A percentile compares a stretch with the other conserved stretches of the same genome.
These are phyloP conservation scores for Limnodromus scolopaceus DNA, from an alignment of 2,797 vertebrate species.

Conservation along the genomic window DNA sequence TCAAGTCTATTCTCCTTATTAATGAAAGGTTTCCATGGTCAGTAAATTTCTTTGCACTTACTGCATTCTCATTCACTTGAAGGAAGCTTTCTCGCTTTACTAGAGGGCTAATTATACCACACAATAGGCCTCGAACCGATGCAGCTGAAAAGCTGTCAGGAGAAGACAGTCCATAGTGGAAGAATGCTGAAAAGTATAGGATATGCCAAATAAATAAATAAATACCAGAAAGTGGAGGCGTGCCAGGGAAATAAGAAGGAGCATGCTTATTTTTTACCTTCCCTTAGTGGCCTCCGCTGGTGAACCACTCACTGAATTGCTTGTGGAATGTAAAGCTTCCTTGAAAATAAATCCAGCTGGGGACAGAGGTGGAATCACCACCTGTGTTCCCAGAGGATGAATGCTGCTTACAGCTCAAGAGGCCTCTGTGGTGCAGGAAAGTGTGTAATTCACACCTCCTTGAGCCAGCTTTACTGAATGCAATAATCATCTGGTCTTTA, in stretches of 20 bases:
- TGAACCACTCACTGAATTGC: constrained; percentile 56
- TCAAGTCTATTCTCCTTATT: background rate
- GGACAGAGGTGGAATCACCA: constrained; percentile 73
- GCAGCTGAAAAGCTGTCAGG: constrained; percentile 27
- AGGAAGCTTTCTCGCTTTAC: background rate
- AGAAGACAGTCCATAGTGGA: background rate
- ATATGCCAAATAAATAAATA: background rate
- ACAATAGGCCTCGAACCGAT: background rate
- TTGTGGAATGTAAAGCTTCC: constrained; percentile 70
- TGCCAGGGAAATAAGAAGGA: constrained; percentile 48
- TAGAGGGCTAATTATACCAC: constrained; percentile 3
- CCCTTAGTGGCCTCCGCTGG: constrained; percentile 47
- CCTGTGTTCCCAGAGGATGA: constrained; percentile 69
- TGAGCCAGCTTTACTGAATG: constrained; percentile 70
- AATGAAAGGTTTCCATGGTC: constrained; percentile 40
- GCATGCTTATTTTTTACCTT: constrained; percentile 58
- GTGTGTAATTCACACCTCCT: constrained; percentile 72
- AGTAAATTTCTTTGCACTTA: constrained; percentile 34
- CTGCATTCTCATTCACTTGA: background rate
- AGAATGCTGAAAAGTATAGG: constrained; percentile 5
- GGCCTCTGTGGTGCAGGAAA: constrained; percentile 68
- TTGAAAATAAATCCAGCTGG: constrained; percentile 69
- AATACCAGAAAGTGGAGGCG: background rate
- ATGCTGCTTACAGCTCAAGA: constrained; percentile 61
- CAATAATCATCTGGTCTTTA: constrained; percentile 64